These are phyloP conservation scores for Diadophis punctatus DNA, from an alignment of 2,113 vertebrate species.

Conservation along the genomic window DNA sequence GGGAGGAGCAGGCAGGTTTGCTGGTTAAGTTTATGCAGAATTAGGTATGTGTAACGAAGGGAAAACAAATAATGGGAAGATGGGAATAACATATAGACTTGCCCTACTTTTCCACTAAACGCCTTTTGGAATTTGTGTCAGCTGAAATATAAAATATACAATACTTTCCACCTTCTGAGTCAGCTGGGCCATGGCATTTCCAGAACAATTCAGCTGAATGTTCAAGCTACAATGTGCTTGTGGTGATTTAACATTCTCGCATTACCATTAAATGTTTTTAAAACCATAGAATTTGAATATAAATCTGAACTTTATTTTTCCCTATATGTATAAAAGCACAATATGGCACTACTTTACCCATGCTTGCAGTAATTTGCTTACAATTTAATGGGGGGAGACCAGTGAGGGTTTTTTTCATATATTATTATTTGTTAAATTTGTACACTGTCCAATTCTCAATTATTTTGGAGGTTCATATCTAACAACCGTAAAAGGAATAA, in stretches of 20 bases:
- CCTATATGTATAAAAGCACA: background rate
- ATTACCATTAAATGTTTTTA: background rate
- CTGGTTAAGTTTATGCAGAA: background rate
- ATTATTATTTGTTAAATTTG: background rate
- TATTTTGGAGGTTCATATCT: background rate
- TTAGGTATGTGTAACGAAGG: background rate
- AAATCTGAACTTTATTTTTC: background rate
- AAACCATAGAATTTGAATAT: background rate
- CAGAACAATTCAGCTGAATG: background rate
- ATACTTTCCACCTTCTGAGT: background rate
- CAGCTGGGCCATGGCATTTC: background rate
- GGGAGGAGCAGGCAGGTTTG: background rate
- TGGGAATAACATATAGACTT: background rate
- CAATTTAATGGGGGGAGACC: background rate
- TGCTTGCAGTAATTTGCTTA: background rate
- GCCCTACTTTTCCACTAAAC: background rate
- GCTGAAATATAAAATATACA: background rate
- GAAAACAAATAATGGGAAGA: background rate
- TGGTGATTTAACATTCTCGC: background rate
- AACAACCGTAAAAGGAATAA: background rate
- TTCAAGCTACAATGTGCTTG: background rate
- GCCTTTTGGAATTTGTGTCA: background rate
- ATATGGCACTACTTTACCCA: background rate
- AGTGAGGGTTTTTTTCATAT: background rate
- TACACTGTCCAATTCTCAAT: background rate